Evolutionary conservation across 2,797 vertebrate species (phyloP), one percentile per base, ranked within the genome.

Genomic region (Rhodeus uyekii): DNA sequence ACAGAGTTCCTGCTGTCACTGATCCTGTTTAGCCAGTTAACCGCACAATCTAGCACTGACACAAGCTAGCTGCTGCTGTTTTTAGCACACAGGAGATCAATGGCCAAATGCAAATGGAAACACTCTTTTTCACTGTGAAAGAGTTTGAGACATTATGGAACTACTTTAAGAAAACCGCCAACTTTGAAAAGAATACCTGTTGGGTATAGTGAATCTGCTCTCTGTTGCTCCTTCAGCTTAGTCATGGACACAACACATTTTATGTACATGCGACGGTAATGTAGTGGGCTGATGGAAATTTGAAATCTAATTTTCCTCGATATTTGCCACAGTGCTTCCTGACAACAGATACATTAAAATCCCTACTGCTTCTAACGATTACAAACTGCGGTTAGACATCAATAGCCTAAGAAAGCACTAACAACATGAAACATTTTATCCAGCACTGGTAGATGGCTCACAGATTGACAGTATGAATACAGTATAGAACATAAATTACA

Each of bases 21-120:
- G 27, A 82, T 60, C 50, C 38, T 2, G 64, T 69, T 68, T 44
- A 79, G 46, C 46, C 63, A 78, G 63, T 76, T 82, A 64, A 64
- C 29, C 1, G 42, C 3, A 7, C 13, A 50, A 82, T 82, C 36
- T 38, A 68, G 18, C 12, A 12, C 3, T 69, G 65, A 53, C 14
- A 60, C 58, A 24, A 29, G 48, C 77, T 69, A 42, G 36, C 77
- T 69, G 48, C 29, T 71, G 68, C 42, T 64, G 48, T 76, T 67
- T 82, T 76, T 76, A 76, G 80, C 67, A 80, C 3, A 12, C 39
- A 29, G 10, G 19, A 71, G 58, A 60, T 16, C 58, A 81, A n/a
- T 34, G 68, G 14, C 78, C 29, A 18, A 80, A 74, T 55, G 32
- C 19, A 44, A 79, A 29, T 55, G 0, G 68, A 22, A 27, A 68